Conservation (phyloP, 2,797 vertebrate species). For the Carcharodon carcharias region DNA sequence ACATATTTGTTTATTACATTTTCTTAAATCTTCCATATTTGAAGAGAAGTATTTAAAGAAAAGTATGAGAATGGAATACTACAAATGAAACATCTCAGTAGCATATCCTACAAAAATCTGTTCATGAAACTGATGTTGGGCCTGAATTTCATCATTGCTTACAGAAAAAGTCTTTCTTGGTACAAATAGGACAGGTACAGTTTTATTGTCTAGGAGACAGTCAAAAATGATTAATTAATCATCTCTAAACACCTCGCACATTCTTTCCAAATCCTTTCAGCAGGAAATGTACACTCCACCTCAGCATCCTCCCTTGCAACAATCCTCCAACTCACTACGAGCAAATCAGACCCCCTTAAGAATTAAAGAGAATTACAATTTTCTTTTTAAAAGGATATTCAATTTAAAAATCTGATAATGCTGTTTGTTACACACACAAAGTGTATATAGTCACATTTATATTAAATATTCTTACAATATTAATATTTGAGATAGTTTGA, state of each 20-base stretch:
- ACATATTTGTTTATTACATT: neutral
- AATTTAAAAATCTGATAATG: neutral
- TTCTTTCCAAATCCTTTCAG: neutral
- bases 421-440: neutral
- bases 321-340: neutral
- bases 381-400: neutral
- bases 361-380: neutral
- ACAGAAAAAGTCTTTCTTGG: neutral
- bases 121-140: neutral
- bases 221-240: neutral
- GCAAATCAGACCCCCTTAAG: neutral
- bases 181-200: neutral
- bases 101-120: neutral
- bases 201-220: neutral
- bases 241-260: neutral
- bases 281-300: neutral
- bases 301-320: no score
- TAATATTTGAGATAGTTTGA: neutral
- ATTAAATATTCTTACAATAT: neutral
- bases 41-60: neutral
- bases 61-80: neutral
- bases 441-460: neutral
- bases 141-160: neutral
- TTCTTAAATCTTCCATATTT: neutral
- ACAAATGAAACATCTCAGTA: neutral